A percentile compares a stretch with the other conserved stretches of the same genome.
Evolutionary conservation across 2,113 vertebrate genomes (phyloP).

Genomic region (Eurystomus gularis): DNA sequence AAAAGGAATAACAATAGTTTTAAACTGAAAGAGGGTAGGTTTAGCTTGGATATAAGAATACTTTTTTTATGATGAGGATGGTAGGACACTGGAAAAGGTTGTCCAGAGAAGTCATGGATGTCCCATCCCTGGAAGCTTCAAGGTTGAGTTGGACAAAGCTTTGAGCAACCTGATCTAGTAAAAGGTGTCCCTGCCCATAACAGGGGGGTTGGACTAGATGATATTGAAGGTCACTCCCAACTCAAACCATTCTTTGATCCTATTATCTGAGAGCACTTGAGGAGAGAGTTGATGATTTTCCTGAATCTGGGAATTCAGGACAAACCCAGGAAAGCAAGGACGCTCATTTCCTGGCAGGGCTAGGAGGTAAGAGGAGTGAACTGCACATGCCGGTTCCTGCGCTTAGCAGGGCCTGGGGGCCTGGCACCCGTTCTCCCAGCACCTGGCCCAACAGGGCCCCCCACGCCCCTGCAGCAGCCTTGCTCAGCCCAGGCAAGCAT

Average conservation of each 20-base stretch:
- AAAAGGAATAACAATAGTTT: not conserved
- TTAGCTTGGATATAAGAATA: not conserved
- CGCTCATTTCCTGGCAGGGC: not conserved
- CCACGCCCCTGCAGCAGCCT: not conserved
- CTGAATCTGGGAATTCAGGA: not conserved
- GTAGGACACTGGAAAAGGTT: not conserved
- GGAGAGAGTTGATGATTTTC: not conserved
- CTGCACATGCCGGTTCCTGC: not conserved
- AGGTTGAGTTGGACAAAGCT: accelerated
- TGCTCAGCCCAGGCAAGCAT: accelerated
- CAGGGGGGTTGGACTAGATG: accelerated
- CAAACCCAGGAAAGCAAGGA: not conserved
- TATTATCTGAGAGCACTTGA: not conserved
- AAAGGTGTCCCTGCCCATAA: not conserved
- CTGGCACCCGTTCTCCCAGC: not conserved
- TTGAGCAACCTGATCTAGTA: not conserved
- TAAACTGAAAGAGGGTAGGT: not conserved
- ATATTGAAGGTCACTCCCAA: not conserved
- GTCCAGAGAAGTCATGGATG: not conserved
- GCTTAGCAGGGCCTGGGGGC: not conserved
- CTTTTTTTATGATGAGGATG: accelerated
- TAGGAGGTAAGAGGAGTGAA: not conserved
- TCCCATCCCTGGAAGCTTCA: not conserved
- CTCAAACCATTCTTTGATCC: not conserved
- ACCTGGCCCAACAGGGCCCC: not conserved